Evolutionary conservation across 2,797 vertebrate genomes (phyloP), one percentile per base, ranked within the genome.

Genomic region (Antrozous pallidus): DNA sequence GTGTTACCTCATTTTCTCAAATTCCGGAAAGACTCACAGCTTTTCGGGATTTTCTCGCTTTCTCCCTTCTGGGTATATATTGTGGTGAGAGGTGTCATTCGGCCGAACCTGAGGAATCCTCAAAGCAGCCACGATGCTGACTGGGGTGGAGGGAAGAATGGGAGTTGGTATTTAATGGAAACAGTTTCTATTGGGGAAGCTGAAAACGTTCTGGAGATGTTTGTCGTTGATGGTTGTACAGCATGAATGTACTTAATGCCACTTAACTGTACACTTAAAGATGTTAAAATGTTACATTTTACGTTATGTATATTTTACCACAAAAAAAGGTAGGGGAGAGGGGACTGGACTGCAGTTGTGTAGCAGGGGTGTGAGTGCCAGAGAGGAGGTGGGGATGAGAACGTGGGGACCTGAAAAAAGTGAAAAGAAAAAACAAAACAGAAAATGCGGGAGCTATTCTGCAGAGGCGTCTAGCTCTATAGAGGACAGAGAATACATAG

Each of bases 121-220:
- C 12, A 4, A 1, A 63, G 18, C 31, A 20, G 80, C 2, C 0
- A 0, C 8, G 24, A 12, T 11, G 26, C 7, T 4, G 5, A 13
- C 24, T 1, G 10, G 16, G 5, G 33, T 42, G 33, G 58, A 2
- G 3, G 16, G 40, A 6, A 7, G n/a, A 1, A 2, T 33, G 49
- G 56, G 20, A 8, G 28, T 18, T 0, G 3, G n/a, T 3, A 16
- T 45, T 74, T 28, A 1, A 1, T 16, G 12, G 79, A 26, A 5
- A 12, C 49, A 10, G 70, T 33, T 38, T 47, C 45, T 1, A 2
- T 71, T 12, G 16, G 26, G n/a, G 51, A 54, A 33, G 22, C 9
- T 3, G 10, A n/a, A 4, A 28, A 38, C 4, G 12, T 54, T 75
- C 74, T 16, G 10, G 67, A 85, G 63, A 7, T 18, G 28, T 45